Conservation (phyloP, 2,113 vertebrate genomes). For the Xiphophorus couchianus region DNA sequence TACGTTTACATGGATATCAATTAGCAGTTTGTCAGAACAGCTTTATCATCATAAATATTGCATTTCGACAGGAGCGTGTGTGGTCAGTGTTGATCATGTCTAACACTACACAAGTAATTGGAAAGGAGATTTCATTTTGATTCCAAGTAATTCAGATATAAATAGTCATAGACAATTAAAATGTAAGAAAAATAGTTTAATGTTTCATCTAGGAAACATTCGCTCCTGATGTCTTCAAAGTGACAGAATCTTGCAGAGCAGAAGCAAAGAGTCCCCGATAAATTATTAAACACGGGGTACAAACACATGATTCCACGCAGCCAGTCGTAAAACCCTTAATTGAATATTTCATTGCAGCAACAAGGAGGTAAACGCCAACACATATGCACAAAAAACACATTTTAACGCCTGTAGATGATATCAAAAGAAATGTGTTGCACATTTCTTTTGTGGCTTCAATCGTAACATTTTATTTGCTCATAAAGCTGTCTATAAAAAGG, state of each 20-base stretch:
- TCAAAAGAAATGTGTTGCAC: slow-evolving; percentile 35
- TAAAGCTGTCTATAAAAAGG: slow-evolving; percentile 43
- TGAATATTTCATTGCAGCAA: slow-evolving; percentile 13
- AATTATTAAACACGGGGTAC: slow-evolving; percentile 9
- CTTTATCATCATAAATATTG: neutral
- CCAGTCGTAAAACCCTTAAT: slow-evolving; percentile 3
- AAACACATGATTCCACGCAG: slow-evolving; percentile 20
- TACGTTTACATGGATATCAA: neutral
- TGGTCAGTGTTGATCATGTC: neutral
- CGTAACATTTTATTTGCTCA: slow-evolving; percentile 23
- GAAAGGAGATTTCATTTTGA: neutral
- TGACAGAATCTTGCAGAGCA: neutral
- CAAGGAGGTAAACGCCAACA: slow-evolving; percentile 23
- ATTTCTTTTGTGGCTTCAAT: slow-evolving; percentile 23
- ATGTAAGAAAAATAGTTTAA: neutral
- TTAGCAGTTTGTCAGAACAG: neutral
- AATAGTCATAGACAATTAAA: neutral
- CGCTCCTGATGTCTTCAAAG: neutral
- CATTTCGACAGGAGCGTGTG: neutral
- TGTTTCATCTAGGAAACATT: neutral
- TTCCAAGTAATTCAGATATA: neutral
- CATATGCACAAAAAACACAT: neutral
- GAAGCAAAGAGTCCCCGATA: slow-evolving; percentile 4
- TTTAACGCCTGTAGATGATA: slow-evolving; percentile 17
- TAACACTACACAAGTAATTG: no score